Conservation (phyloP, 2,888 invertebrate species). For the Perithous albicinctus region DNA sequence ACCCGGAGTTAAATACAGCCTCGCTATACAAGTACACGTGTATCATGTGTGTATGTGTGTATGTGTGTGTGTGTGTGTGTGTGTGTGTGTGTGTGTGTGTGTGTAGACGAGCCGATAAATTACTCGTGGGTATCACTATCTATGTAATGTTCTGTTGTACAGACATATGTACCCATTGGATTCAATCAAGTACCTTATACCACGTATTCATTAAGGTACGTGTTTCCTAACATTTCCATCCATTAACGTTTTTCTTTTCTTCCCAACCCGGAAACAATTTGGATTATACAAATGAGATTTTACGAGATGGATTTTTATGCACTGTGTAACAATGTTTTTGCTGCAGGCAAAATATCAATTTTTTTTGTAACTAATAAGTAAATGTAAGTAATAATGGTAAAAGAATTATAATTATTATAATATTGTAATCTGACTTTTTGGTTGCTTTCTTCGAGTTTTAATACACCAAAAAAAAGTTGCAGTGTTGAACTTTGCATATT, state of each 20-base stretch:
- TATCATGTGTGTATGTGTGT: too few species aligned
- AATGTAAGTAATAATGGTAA: not conserved
- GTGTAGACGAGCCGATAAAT: conserved; percentile 15
- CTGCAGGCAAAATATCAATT: not conserved
- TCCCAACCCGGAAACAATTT: conserved; percentile 19
- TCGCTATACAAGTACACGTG: conserved; percentile 15
- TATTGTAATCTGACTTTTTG: too few species aligned
- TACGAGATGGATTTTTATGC: not conserved
- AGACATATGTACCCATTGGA: not conserved
- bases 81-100: too few species aligned
- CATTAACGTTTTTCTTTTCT: not conserved
- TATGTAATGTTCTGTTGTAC: not conserved
- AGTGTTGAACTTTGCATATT: too few species aligned
- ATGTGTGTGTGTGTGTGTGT: too few species aligned
- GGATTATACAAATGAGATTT: not conserved
- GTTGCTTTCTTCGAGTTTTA: too few species aligned
- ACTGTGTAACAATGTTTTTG: not conserved
- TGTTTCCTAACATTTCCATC: conserved; percentile 14
- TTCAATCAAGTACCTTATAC: conserved; percentile 22
- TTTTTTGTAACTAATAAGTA: not conserved
- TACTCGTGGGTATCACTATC: conserved; percentile 17
- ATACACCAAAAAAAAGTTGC: too few species aligned
- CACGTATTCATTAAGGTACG: conserved; percentile 17
- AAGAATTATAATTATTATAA: too few species aligned
- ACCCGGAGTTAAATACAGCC: conserved; percentile 43